Evolutionary conservation across 1,140 invertebrate species (phyloP).

Genomic region (Pseudomyrmex pallidus): DNA sequence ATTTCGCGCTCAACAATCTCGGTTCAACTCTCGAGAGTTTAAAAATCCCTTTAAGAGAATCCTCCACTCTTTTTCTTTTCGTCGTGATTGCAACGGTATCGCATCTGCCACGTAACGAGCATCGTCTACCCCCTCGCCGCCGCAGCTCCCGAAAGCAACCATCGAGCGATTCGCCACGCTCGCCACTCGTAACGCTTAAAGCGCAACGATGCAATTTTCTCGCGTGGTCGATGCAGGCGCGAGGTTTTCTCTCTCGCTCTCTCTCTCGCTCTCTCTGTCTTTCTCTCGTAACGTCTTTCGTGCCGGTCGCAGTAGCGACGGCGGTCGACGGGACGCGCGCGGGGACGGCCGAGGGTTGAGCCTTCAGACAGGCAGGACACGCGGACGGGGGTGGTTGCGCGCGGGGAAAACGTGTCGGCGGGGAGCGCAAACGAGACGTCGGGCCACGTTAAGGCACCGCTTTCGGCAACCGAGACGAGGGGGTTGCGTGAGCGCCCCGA

Average conservation of each 20-base stretch:
- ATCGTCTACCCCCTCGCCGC: background rate
- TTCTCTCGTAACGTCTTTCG: constrained; percentile 69
- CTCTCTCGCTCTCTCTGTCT: no score
- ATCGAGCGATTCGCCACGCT: constrained; percentile 44
- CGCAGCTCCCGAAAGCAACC: constrained; percentile 38
- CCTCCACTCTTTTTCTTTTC: background rate
- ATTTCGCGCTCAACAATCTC: background rate
- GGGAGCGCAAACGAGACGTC: constrained; percentile 53
- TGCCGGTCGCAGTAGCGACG: constrained; percentile 60
- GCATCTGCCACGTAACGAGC: background rate
- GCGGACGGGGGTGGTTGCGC: constrained; percentile 23
- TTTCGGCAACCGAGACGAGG: constrained; percentile 68
- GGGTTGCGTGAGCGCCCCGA: constrained; percentile 71
- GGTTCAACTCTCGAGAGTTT: background rate
- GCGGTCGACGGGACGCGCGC: constrained; percentile 6
- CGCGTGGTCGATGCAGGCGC: constrained; percentile 71
- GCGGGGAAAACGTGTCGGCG: background rate
- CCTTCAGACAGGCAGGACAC: constrained; percentile 63
- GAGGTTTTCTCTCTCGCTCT: constrained; percentile 36
- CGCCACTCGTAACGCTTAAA: constrained; percentile 65
- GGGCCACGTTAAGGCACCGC: constrained; percentile 72
- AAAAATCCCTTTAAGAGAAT: background rate
- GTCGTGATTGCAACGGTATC: background rate
- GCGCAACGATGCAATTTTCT: constrained; percentile 73
- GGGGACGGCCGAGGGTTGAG: background rate